These are phyloP conservation scores for Ptilodon capucinus DNA, from an alignment of 2,888 invertebrate species.

Conservation along the genomic window DNA sequence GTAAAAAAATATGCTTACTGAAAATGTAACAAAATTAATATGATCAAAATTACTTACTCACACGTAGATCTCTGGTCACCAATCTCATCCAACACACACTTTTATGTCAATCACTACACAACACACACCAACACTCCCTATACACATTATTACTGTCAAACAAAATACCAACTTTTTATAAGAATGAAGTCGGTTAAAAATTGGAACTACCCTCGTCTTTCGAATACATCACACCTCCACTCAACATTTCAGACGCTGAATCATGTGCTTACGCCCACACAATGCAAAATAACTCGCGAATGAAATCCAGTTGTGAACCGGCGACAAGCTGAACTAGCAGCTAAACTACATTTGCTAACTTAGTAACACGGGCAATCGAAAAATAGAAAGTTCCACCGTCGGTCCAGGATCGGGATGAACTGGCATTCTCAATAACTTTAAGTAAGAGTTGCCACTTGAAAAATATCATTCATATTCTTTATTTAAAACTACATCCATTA, in stretches of 20 bases:
- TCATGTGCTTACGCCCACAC: slow-evolving; percentile 37
- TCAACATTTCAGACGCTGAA: slow-evolving; percentile 8
- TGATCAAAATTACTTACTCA: no score
- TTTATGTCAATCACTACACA: no score
- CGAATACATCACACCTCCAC: not conserved
- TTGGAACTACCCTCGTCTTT: not conserved
- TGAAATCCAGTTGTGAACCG: slow-evolving; percentile 62
- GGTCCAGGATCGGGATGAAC: slow-evolving; percentile 65
- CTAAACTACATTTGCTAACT: slow-evolving; percentile 74
- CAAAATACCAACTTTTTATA: not conserved
- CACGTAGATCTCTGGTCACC: no score
- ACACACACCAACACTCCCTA: no score
- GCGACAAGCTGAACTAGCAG: slow-evolving; percentile 61
- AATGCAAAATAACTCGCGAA: slow-evolving; percentile 64
- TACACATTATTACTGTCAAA: no score
- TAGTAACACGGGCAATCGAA: slow-evolving; percentile 78
- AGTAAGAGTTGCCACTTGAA: slow-evolving; percentile 56
- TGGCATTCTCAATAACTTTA: slow-evolving; percentile 73
- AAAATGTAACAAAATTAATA: no score
- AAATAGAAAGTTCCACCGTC: slow-evolving; percentile 70
- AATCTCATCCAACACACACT: no score
- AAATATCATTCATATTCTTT: slow-evolving; percentile 64
- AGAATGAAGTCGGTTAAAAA: no score
- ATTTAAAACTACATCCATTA: no score
- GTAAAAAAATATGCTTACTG: no score